Base-by-base conservation (phyloP, 2,888 invertebrate genomes). In the Tenodera sinensis region DNA sequence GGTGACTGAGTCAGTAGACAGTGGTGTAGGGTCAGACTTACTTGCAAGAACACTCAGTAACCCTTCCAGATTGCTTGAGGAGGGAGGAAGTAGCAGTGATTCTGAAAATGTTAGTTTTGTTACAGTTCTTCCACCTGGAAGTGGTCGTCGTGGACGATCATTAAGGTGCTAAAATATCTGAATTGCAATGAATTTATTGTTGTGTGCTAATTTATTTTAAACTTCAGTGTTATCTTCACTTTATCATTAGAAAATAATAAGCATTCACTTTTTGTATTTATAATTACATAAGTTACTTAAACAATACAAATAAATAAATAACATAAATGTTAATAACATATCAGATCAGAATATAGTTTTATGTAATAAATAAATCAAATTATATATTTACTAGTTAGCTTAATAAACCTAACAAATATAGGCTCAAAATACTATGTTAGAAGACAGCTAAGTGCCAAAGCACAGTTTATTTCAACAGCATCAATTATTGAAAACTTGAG, bases 51-150 rank as follows among this genome's bases (percentile, higher is more conserved):
- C 87, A 34, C 15, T 87, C 34, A 71, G 54, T 25, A 54, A n/a
- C 28, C 47, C 28, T 28, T 27, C 83, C 12, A 47, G 42, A 28
- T 28, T 83, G 7, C 28, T 88, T 30, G 85, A 47, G 28, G 89
- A 89, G 6, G 89, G 54, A 14, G 88, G 54, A 15, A 89, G 92
- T 34, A 92, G 92, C 87, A 94, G 93, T 88, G 94, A 94, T 90
- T 93, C 93, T 84, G 94, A 94, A 91, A 93, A 93, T 71, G 93
- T 94, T 84, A 94, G 94, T 91, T 94, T 94, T 90, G 93, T 94
- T 27, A 94, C 94, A 7, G 93, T 94, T 83, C 92, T 93, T 82
- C 92, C 93, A 28, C 92, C 92, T 1, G 92, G 90, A 12, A 90
- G 89, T 54, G 90, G 85, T 83, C 90, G 91, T n/a, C 90, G 91